These are phyloP conservation scores for Pseudomyrmex dendroicus DNA, from an alignment of 1,140 invertebrate genomes.

Conservation along the genomic window DNA sequence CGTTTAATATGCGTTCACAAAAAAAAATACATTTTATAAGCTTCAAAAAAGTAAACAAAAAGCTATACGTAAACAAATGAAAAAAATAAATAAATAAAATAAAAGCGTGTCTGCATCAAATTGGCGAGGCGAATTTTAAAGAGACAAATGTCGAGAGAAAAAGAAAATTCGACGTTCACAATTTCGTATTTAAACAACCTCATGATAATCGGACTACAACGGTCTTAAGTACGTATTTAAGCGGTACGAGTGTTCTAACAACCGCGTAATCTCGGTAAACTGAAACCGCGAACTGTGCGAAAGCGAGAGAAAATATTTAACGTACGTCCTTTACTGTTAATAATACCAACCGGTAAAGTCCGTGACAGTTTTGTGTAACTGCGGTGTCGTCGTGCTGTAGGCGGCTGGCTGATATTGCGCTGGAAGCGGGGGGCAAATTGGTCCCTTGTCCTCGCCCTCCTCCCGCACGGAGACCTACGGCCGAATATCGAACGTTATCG, in stretches of 20 bases:
- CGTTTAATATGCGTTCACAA: too few relatives aligned
- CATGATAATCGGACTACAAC: not conserved
- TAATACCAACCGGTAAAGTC: conserved; percentile 78
- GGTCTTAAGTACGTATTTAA: too few relatives aligned
- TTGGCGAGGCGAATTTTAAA: not conserved
- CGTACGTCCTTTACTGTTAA: conserved; percentile 16
- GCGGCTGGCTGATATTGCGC: conserved; percentile 81
- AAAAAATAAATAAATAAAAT: not conserved
- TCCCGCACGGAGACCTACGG: conserved; percentile 81
- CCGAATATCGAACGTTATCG: conserved; percentile 81
- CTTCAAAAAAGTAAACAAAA: too few relatives aligned
- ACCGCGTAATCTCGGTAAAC: not conserved
- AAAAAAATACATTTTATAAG: too few relatives aligned
- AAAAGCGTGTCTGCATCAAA: not conserved
- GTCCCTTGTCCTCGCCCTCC: conserved; percentile 80
- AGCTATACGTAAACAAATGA: not conserved
- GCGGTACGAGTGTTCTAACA: not conserved
- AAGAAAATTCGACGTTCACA: not conserved
- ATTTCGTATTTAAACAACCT: too few relatives aligned
- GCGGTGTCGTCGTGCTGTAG: conserved; percentile 81
- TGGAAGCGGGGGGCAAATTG: conserved; percentile 83
- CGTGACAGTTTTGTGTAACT: conserved; percentile 82
- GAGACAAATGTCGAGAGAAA: not conserved
- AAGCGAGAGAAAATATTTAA: not conserved
- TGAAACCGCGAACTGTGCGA: not conserved